Conservation (phyloP, 2,888 invertebrate genomes). For the Chymomyza procnemis region DNA sequence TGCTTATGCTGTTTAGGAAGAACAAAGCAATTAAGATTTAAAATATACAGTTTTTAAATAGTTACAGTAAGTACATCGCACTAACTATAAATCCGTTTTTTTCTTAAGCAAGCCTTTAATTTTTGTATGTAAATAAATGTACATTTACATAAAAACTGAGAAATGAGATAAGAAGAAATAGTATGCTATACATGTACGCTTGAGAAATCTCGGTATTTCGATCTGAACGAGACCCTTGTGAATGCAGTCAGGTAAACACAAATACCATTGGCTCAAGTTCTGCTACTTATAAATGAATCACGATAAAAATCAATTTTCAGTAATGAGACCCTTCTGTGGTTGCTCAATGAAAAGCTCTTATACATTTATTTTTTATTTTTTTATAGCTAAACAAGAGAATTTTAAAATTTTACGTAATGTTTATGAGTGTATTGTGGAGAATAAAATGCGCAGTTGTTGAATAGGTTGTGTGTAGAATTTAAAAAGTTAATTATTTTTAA, state of each 20-base stretch:
- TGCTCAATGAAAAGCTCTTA: background rate
- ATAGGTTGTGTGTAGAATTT: slow-evolving; percentile 5
- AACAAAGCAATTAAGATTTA: no score
- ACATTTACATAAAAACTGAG: slow-evolving; percentile 19
- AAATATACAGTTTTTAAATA: no score
- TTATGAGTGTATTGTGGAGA: no score
- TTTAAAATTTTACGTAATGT: background rate
- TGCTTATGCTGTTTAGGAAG: no score
- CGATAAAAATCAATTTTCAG: background rate
- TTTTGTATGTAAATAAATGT: background rate
- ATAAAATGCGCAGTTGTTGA: no score
- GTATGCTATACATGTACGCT: background rate
- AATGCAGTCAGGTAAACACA: background rate
- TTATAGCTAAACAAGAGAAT: background rate
- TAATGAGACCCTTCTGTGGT: background rate
- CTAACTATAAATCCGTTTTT: no score
- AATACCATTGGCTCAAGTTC: background rate
- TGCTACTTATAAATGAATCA: background rate
- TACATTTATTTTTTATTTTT: background rate
- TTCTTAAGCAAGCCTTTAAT: background rate
- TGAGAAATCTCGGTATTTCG: background rate
- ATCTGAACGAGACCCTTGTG: background rate
- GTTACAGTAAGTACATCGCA: no score
- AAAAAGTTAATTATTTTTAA: no score
- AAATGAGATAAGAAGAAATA: background rate